These are phyloP conservation scores for Bacillus rossius DNA, from an alignment of 1,140 invertebrate species.

Conservation along the genomic window DNA sequence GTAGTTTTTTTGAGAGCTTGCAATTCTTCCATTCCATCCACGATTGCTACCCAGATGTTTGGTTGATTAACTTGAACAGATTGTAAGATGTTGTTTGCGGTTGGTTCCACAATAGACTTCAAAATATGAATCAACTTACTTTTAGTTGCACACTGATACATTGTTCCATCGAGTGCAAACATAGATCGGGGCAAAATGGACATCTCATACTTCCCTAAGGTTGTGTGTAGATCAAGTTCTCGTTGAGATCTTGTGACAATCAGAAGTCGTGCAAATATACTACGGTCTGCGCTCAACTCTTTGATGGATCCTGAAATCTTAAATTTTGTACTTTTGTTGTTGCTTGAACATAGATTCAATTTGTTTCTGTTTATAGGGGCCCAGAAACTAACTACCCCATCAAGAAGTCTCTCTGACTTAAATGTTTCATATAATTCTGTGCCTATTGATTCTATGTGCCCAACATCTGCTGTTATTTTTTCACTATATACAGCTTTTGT, in stretches of 20 bases:
- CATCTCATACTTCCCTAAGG: not conserved
- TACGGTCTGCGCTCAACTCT: not conserved
- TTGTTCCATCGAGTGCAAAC: constrained; percentile 6
- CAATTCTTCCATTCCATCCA: constrained; percentile 2
- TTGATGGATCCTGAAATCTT: not conserved
- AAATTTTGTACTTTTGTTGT: not conserved
- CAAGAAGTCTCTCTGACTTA: not conserved
- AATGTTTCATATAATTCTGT: not conserved
- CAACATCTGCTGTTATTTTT: not conserved
- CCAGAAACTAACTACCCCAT: not conserved
- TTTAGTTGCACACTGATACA: not conserved
- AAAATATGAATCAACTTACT: not conserved
- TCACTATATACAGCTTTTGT: constrained; percentile 2
- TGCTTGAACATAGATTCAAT: not conserved
- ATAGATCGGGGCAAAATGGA: constrained; percentile 6
- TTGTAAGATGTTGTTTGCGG: not conserved
- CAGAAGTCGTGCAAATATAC: constrained; percentile 1
- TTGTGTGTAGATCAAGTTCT: not conserved
- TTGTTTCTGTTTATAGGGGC: not conserved
- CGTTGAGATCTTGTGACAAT: not conserved
- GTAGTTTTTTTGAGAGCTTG: constrained; percentile 5
- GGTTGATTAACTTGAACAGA: not conserved
- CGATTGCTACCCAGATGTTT: not conserved
- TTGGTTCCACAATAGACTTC: not conserved
- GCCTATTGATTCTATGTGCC: not conserved